Base-by-base conservation (phyloP, 2,888 invertebrate species). In the Ctenicera cuprea region DNA sequence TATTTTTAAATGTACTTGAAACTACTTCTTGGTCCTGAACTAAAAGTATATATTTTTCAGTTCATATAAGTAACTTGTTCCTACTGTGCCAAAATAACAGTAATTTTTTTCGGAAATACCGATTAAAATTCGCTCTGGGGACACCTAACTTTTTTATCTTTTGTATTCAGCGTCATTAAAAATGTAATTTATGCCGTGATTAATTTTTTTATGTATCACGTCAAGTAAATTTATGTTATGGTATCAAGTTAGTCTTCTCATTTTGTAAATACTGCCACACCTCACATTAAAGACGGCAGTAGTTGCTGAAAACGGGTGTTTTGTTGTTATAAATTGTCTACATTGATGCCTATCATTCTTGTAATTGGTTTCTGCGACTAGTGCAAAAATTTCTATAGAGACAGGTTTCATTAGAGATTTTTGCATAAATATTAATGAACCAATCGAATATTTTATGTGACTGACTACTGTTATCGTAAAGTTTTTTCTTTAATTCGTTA, bases 341-440 rank as follows among this genome's bases (percentile, higher is more conserved):
- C 11, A n/a, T 26, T 26, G 52, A 52, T 26, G n/a, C 2, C 22
- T 52, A 52, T 26, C 52, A 12, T 26, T n/a, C n/a, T n/a, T 26
- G 12, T 26, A 52, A 26, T 52, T 52, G 9, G 3, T n/a, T 52
- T 18, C 26, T 52, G 26, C 18, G 16, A n/a, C 52, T 18, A 26
- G 4, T 5, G n/a, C 12, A 3, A 26, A 52, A 20, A 11, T 20
- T 12, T 4, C 4, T 14, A 43, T 16, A 43, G 41, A 1, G 41
- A 43, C 14, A 43, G 16, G 1, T 45, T 45, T 45, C 14, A 18
- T 18, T 45, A 14, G 18, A 16, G 8, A 16, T 45, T 45, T 26
- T 33, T 33, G 14, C 54, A 54, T 54, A 54, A 54, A 54, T 54
- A 26, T 14, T 30, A 7, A 54, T 54, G 26, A 54, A 54, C 54